These are phyloP conservation scores for Candoia aspera DNA, from an alignment of 2,113 vertebrate species.

Conservation along the genomic window DNA sequence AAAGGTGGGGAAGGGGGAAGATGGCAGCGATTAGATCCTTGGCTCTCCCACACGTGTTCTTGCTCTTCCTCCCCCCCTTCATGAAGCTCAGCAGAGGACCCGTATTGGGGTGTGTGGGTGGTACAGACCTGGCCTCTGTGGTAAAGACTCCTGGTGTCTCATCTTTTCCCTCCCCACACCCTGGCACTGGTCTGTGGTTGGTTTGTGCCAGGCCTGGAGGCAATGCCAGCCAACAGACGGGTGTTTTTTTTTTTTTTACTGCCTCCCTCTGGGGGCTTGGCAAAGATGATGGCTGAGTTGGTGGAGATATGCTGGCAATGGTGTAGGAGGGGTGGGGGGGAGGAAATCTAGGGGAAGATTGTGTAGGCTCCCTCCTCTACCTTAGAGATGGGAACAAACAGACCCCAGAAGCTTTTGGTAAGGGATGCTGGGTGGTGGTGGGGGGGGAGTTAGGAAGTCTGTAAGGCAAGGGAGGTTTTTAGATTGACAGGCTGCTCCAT, in stretches of 20 bases:
- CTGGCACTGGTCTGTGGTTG: slow-evolving; percentile 1
- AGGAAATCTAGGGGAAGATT: not conserved
- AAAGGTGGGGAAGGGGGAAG: not conserved
- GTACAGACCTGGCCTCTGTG: slow-evolving; percentile 19
- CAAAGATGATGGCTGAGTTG: not conserved
- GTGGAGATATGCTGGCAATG: slow-evolving; percentile 15
- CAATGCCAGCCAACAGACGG: slow-evolving; percentile 30
- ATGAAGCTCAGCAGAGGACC: not conserved
- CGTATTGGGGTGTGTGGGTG: not conserved
- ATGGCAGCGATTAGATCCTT: not conserved
- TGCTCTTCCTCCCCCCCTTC: not conserved
- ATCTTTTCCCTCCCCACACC: not conserved
- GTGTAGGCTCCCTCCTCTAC: not conserved
- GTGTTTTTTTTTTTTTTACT: not conserved
- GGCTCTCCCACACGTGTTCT: not conserved
- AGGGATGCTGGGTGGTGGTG: not conserved
- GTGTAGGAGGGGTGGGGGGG: not conserved
- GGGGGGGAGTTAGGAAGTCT: not conserved
- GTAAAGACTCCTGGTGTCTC: not conserved
- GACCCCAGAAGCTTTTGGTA: not conserved
- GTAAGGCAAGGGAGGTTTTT: not conserved
- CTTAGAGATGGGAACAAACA: not conserved
- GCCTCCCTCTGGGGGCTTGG: slow-evolving; percentile 13
- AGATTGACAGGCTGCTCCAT: accelerated
- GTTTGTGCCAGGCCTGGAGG: slow-evolving; percentile 22